Evolutionary conservation across 2,888 invertebrate species (phyloP), one percentile per base, ranked within the genome.

Genomic region (Danaus chrysippus): DNA sequence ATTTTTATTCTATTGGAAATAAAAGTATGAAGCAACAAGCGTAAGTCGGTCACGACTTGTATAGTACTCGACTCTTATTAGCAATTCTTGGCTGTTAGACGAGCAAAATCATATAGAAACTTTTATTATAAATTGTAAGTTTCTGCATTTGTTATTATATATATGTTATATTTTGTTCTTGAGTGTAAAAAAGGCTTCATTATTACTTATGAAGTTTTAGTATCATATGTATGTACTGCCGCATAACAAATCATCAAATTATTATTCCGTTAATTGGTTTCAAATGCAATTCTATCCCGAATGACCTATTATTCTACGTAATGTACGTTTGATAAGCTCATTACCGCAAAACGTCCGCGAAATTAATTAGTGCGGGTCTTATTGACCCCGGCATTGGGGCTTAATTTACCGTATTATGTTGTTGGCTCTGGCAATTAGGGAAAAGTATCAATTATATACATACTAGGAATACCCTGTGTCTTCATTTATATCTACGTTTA

Each of bases 251-350:
- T 15, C 55, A 44, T 43, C 42, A 49, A 19, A 69, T 70, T 73
- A 76, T 75, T 73, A 70, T 68, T 65, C 66, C 70, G 74, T 76
- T 77, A 77, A 75, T 75, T 77, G 75, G 75, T 72, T 73, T 75
- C 74, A 78, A 79, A 80, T 76, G 76, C 74, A 73, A 69, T 66
- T 70, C 63, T 72, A 72, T 74, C 75, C 73, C 74, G 71, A 75
- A 63, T 66, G 68, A 64, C 59, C 70, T 70, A 74, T n/a, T n/a
- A n/a, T 75, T 76, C 75, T 74, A 69, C 72, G 70, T 65, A 73
- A 86, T 83, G 79, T 81, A 82, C 83, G 78, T 84, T 85, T 87
- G 89, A 87, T 89, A 89, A 87, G 86, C 85, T 83, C 84, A 87
- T 87, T 84, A 83, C 78, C 65, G 69, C 81, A 81, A 74, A 83